Evolutionary conservation across 2,113 vertebrate species (phyloP).

Genomic region (Sarotherodon lohbergeri): DNA sequence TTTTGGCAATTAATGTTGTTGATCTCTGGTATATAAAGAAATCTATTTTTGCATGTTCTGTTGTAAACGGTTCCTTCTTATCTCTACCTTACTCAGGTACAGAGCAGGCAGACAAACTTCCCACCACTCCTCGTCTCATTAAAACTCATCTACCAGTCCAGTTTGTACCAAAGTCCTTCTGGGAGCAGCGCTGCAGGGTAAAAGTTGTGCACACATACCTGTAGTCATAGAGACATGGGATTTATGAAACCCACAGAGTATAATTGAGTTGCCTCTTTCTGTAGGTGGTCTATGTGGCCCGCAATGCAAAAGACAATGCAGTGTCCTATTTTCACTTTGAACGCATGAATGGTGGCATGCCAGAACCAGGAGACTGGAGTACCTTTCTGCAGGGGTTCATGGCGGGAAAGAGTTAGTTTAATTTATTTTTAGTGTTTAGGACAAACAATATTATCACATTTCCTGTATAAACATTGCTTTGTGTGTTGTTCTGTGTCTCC

Average conservation of each 20-base stretch:
- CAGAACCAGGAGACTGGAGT: constrained; percentile 77
- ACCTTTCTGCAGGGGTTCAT: constrained; percentile 73
- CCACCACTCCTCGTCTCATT: neutral
- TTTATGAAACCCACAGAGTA: neutral
- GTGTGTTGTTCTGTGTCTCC: neutral
- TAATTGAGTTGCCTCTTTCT: neutral
- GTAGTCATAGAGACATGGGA: neutral
- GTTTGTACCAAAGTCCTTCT: neutral
- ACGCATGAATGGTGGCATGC: constrained; percentile 73
- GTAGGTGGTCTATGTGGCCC: constrained; percentile 83
- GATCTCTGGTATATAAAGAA: neutral
- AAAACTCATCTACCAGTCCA: neutral
- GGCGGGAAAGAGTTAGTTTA: constrained; percentile 60
- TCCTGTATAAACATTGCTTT: neutral
- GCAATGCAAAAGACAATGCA: constrained; percentile 82
- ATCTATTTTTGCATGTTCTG: neutral
- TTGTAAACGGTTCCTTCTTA: no score
- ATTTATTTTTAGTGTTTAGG: neutral
- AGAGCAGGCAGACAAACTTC: neutral
- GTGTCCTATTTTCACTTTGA: constrained; percentile 86
- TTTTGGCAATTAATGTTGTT: neutral
- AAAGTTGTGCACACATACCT: neutral
- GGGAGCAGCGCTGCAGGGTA: neutral
- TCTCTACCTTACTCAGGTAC: neutral
- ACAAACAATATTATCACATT: neutral